A percentile compares a stretch with the other conserved stretches of the same genome.
Evolutionary conservation across 2,113 vertebrate species (phyloP).

Genomic region (Lasiurus borealis): DNA sequence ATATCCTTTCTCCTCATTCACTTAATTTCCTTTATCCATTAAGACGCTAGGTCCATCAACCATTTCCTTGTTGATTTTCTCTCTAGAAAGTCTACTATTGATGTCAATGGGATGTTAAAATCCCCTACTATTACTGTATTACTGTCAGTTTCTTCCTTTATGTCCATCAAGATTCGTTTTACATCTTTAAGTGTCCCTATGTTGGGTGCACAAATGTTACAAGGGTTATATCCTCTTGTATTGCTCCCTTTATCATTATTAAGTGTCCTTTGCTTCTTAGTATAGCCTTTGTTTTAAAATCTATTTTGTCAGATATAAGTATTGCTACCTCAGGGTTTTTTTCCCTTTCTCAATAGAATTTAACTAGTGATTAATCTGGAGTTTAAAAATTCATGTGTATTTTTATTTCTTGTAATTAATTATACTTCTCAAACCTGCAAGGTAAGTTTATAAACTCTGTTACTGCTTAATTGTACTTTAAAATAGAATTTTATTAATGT

Average conservation of each 20-base stretch:
- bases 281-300: background rate
- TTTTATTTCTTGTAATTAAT: conserved; percentile 50
- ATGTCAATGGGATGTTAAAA: background rate
- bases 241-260: background rate
- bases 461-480: conserved; percentile 35
- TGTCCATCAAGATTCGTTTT: background rate
- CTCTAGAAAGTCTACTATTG: background rate
- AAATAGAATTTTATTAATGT: background rate
- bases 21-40: too few species aligned
- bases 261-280: background rate
- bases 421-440: background rate
- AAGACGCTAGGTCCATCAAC: too few species aligned
- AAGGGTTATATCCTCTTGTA: background rate
- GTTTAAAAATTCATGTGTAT: conserved; percentile 4
- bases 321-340: background rate
- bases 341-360: background rate
- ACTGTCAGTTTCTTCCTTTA: background rate
- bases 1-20: too few species aligned
- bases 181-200: background rate
- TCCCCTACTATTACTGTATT: background rate
- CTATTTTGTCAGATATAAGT: background rate
- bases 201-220: background rate
- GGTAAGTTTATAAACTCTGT: background rate
- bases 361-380: background rate
- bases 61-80: background rate